A percentile compares a stretch with the other conserved stretches of the same genome.
These are phyloP conservation scores for Sebastes hubbsi DNA, from an alignment of 2,797 vertebrate genomes.

Conservation along the genomic window DNA sequence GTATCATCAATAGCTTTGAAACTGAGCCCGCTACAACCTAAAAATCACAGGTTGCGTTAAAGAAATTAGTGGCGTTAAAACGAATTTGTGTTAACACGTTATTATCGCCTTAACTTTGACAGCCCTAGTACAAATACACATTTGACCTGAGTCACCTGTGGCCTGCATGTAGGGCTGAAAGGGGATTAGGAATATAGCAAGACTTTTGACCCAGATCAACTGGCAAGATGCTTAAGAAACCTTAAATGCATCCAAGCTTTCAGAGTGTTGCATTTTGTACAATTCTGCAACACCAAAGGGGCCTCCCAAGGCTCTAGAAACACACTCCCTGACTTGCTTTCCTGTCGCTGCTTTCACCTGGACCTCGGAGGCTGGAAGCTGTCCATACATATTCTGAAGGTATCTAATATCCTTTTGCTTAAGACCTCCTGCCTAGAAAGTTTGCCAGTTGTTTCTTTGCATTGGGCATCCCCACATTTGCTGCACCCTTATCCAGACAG, in stretches of 20 bases:
- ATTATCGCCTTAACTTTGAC: no score
- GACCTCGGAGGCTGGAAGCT: background rate
- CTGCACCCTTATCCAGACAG: constrained; percentile 27
- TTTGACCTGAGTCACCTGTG: background rate
- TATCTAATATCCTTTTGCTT: constrained; percentile 14
- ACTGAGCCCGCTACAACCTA: no score
- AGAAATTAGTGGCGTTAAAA: no score
- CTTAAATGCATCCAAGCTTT: background rate
- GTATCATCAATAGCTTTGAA: no score
- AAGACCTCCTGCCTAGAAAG: background rate
- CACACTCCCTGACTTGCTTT: background rate
- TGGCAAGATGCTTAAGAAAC: background rate
- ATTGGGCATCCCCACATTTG: constrained; percentile 19
- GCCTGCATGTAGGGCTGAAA: background rate
- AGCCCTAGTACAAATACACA: background rate
- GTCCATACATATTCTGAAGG: constrained; percentile 1
- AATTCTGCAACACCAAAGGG: background rate
- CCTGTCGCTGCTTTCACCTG: constrained; percentile 1
- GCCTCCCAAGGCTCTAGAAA: background rate
- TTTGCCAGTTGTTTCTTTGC: constrained; percentile 5
- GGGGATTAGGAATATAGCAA: background rate
- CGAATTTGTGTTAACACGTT: no score
- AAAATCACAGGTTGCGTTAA: no score
- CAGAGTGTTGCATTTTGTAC: background rate
- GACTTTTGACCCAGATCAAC: background rate